Base-by-base conservation (phyloP, 2,888 invertebrate genomes). In the Gandaritis pyraliata region DNA sequence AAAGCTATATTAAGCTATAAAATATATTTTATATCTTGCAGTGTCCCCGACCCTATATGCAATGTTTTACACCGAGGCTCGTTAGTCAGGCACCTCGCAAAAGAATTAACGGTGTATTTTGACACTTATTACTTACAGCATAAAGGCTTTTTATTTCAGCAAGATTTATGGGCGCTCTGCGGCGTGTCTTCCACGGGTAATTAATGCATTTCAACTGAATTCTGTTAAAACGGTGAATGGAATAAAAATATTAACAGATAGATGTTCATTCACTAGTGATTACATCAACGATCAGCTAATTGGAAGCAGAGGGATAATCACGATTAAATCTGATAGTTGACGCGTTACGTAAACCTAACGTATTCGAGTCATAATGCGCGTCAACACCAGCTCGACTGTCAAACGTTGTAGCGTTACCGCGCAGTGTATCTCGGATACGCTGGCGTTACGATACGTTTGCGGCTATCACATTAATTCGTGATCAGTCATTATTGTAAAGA, bases 31-130 rank as follows among this genome's bases (percentile, higher is more conserved):
- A 13, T n/a, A n/a, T n/a, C 1, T 8, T 10, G 10, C 6, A 45
- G 30, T 76, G 68, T 58, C 1, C 36, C 47, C 63, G 33, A 45
- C 43, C 73, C 33, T 65, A 16, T 62, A 68, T 59, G 76, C 78
- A 73, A 83, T 85, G 80, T 82, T 86, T 85, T 74, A 82, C 81
- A 74, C 73, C 68, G 71, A 77, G 76, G 72, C 85, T 88, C 87
- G 86, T 90, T 89, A 89, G 87, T 83, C 82, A 83, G 75, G 75
- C 82, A 88, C 87, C 86, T 88, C 84, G 78, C 79, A 74, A 81
- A 86, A 87, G 85, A 87, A 88, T 88, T 87, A 86, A 82, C 86
- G 80, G 77, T 82, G 87, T 82, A 86, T 87, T 88, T 86, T 87
- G 88, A 89, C 87, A 85, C 88, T 88, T 88, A 89, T 87, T 88